Conservation (phyloP, 2,888 invertebrate species). For the Lochmaea crataegi region DNA sequence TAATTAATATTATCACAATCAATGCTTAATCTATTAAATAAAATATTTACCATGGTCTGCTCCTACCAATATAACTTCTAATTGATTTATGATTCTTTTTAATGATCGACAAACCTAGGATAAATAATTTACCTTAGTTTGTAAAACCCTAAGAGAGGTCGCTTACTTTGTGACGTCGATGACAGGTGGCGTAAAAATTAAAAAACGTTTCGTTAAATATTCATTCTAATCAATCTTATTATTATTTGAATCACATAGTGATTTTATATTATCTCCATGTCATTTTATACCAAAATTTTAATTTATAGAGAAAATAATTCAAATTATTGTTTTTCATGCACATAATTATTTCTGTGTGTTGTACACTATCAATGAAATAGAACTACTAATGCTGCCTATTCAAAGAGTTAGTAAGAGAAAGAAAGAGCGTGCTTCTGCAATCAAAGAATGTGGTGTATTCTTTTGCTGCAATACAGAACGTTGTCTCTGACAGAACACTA, state of each 20-base stretch:
- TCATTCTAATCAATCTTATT: not conserved
- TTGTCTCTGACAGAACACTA: not conserved
- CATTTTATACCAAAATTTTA: too few species aligned
- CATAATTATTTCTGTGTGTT: too few species aligned
- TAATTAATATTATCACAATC: conserved; percentile 8
- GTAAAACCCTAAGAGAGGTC: conserved; percentile 21
- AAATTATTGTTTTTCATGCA: too few species aligned
- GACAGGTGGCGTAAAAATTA: conserved; percentile 10
- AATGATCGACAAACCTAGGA: conserved; percentile 51
- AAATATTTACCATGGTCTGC: conserved; percentile 58
- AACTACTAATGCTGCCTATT: too few species aligned
- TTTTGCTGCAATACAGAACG: too few species aligned
- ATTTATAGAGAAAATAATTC: too few species aligned
- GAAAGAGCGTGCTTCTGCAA: too few species aligned
- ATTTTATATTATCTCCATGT: too few species aligned
- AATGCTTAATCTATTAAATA: conserved; percentile 11
- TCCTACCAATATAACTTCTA: conserved; percentile 47
- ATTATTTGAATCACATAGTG: not conserved
- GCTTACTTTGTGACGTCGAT: not conserved
- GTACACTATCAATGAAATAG: too few species aligned
- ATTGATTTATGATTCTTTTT: conserved; percentile 55
- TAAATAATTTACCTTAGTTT: conserved; percentile 50
- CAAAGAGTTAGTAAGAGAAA: too few species aligned
- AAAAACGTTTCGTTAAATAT: not conserved
- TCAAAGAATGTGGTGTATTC: too few species aligned